Evolutionary conservation across 1,140 invertebrate species (phyloP).

Genomic region (Drosophila sucinea): DNA sequence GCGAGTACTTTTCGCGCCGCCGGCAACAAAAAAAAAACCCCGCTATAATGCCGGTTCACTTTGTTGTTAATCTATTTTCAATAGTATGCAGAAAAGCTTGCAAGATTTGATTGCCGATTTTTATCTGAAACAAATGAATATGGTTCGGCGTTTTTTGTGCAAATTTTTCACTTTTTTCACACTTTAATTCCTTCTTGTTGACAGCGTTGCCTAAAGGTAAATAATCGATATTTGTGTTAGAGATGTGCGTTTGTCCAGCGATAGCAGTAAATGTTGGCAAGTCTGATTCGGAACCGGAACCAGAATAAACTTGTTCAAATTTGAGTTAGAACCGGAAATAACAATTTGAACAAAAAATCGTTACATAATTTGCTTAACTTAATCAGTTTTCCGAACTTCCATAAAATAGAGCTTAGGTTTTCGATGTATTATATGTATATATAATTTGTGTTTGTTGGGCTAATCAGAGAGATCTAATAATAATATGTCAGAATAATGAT

Average conservation of each 20-base stretch:
- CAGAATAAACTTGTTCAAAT: background rate
- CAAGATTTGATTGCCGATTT: background rate
- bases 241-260: background rate
- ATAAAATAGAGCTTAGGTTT: too few relatives aligned
- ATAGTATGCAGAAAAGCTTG: background rate
- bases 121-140: background rate
- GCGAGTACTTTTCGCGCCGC: conserved; percentile 55
- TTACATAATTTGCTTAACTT: too few relatives aligned
- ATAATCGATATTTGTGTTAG: background rate
- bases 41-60: conserved; percentile 34
- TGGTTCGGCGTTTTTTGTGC: background rate
- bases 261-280: background rate
- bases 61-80: background rate
- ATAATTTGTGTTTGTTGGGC: too few relatives aligned
- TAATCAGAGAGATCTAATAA: too few relatives aligned
- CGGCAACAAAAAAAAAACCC: conserved; percentile 50
- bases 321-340: background rate
- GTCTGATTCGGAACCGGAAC: background rate
- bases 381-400: too few relatives aligned
- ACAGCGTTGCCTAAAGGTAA: conserved; percentile 10
- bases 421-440: too few relatives aligned
- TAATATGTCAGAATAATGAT: too few relatives aligned
- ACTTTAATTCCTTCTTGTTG: conserved; percentile 1
- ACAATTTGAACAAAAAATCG: background rate
- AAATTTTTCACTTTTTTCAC: conserved; percentile 11